Percentiles rank a stretch among this genome's conserved stretches.
phyloP scores from a whole-genome alignment of 2,888 invertebrate genomes.

The Aplocera efformata region DNA sequence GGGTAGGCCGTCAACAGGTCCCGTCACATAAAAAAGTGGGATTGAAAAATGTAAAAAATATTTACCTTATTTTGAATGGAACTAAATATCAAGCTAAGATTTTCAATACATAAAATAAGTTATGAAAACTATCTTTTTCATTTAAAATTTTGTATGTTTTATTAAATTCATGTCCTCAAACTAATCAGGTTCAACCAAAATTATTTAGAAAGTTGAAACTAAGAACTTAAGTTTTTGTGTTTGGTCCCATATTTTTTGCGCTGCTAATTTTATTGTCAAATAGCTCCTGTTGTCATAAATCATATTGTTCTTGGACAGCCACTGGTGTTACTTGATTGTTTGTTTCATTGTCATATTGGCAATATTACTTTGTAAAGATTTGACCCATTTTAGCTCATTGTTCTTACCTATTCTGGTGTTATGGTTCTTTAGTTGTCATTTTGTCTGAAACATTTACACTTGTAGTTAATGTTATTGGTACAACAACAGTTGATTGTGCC shows the following conservation, averaged over 20 bases:
- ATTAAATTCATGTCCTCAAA: neutral
- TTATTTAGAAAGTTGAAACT: slow-evolving; percentile 26
- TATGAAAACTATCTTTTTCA: too few relatives aligned
- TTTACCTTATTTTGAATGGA: too few relatives aligned
- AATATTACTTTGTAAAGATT: slow-evolving; percentile 48
- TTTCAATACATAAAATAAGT: too few relatives aligned
- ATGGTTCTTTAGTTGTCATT: slow-evolving; percentile 8
- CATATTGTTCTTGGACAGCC: slow-evolving; percentile 58
- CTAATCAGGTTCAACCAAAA: slow-evolving; percentile 25
- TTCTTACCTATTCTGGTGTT: slow-evolving; percentile 31
- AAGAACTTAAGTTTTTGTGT: slow-evolving; percentile 28
- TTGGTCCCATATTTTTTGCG: slow-evolving; percentile 42
- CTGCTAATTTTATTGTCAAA: slow-evolving; percentile 47
- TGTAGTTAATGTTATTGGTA: neutral
- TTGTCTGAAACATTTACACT: slow-evolving; percentile 2
- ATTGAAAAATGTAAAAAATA: too few relatives aligned
- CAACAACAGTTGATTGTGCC: too few relatives aligned
- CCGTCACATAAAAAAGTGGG: too few relatives aligned
- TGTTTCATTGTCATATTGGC: slow-evolving; percentile 52
- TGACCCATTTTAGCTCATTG: slow-evolving; percentile 53
- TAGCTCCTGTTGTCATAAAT: slow-evolving; percentile 68
- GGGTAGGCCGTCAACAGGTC: too few relatives aligned
- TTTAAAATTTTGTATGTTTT: too few relatives aligned
- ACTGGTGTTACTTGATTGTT: slow-evolving; percentile 72
- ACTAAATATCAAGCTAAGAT: too few relatives aligned